phyloP scores from a whole-genome alignment of 2,113 vertebrate species.

The Leucopsar rothschildi region DNA sequence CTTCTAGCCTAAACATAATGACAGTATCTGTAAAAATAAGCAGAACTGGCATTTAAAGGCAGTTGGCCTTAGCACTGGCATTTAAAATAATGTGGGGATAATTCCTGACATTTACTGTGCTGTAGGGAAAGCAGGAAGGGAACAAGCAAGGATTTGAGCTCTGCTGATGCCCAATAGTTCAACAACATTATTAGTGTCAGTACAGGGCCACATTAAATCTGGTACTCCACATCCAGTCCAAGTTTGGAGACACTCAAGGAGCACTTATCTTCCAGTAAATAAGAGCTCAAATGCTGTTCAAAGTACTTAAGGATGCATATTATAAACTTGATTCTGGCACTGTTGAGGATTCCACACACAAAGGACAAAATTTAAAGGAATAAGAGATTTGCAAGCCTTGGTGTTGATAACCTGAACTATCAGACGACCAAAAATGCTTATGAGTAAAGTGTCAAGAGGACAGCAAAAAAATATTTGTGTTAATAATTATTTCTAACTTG shows the following conservation, averaged over 20 bases:
- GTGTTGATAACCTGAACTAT: not conserved
- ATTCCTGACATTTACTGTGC: conserved; percentile 40
- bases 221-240: not conserved
- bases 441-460: not conserved
- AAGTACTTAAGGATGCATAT: not conserved
- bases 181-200: not conserved
- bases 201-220: not conserved
- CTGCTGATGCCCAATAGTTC: not conserved
- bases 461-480: fast-evolving
- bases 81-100: conserved; percentile 37
- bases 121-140: not conserved
- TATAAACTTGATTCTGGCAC: conserved; percentile 8
- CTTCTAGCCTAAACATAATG: not conserved
- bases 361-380: not conserved
- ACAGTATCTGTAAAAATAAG: not conserved
- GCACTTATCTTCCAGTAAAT: conserved; percentile 45
- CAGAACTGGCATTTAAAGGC: conserved; percentile 27
- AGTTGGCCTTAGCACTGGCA: not conserved
- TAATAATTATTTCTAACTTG: not conserved
- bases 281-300: not conserved
- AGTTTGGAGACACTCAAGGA: not conserved
- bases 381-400: not conserved
- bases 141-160: not conserved
- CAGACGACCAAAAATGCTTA: not conserved
- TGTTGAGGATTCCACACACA: not conserved